Base-by-base conservation (phyloP, 2,888 invertebrate species). In the Hipparchia semele region DNA sequence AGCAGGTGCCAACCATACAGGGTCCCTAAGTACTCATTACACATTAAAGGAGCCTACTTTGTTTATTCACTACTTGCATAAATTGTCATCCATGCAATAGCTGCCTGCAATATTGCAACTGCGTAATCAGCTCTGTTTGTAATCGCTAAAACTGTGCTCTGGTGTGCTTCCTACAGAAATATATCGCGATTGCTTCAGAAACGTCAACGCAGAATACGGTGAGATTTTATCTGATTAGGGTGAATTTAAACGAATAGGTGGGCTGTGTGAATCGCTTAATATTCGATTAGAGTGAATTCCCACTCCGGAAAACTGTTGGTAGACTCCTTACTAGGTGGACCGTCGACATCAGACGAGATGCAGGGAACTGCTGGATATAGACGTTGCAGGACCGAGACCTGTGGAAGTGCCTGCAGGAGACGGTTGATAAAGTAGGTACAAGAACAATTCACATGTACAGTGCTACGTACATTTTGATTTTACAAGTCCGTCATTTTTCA, bases 21-120 rank as follows among this genome's bases (percentile, higher is more conserved):
- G 53, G 39, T 69, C 53, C 61, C 53, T 39, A 61, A 69, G 69
- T 53, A n/a, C 51, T 69, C 33, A 69, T 61, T 69, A 53, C 61
- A 69, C 60, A 69, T 69, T 60, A 23, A 53, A 53, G 56, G 67
- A 73, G 6, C 46, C 23, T 67, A 70, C 64, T 73, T 75, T 73
- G 73, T 71, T 73, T 72, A 73, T 70, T 70, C 65, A 49, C 49
- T 61, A 60, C 74, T 66, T 73, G 71, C 73, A 75, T 76, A 76
- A 76, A 76, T 76, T 76, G 73, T 76, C 74, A 74, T 76, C 75
- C 64, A 12, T 71, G 72, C 70, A 74, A 73, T 76, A 75, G 68
- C 75, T 53, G 68, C 49, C 54, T 53, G 71, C 56, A 64, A 67
- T 70, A 12, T 53, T 13, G 73, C 56, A 62, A 67, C 73, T 75